phyloP scores from a whole-genome alignment of 1,140 invertebrate genomes.

The Atta cephalotes region DNA sequence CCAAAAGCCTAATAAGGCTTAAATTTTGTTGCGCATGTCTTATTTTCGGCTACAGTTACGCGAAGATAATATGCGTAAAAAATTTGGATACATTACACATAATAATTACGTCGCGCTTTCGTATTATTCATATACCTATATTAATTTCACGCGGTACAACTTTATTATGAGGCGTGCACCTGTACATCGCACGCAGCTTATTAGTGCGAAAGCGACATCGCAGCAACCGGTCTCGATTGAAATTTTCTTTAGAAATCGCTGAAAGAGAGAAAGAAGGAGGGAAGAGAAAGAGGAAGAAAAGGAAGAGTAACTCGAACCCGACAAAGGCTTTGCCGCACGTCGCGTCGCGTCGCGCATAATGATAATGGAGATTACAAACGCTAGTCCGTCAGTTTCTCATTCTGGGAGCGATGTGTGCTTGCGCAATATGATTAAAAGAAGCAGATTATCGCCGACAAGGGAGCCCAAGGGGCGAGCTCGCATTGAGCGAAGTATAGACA shows the following conservation, averaged over 20 bases:
- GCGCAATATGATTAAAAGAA: slow-evolving; percentile 67
- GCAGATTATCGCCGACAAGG: slow-evolving; percentile 58
- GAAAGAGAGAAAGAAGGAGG: slow-evolving; percentile 10
- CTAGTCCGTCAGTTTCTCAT: slow-evolving; percentile 58
- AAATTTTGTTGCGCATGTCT: neutral
- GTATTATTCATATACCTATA: slow-evolving; percentile 10
- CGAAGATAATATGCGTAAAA: neutral
- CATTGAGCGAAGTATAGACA: slow-evolving; percentile 53
- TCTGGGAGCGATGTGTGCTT: slow-evolving; percentile 51
- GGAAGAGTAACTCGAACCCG: neutral
- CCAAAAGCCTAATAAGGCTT: neutral
- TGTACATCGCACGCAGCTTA: slow-evolving; percentile 27
- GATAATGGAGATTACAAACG: slow-evolving; percentile 65
- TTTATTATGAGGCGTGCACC: slow-evolving; percentile 42
- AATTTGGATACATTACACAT: neutral
- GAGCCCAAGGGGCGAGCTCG: slow-evolving; percentile 14
- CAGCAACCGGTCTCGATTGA: slow-evolving; percentile 37
- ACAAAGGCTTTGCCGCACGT: slow-evolving; percentile 5
- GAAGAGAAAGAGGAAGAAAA: neutral
- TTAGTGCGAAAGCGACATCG: slow-evolving; percentile 40
- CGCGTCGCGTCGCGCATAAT: slow-evolving; percentile 38
- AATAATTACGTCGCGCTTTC: neutral
- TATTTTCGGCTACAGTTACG: neutral
- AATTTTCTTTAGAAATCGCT: slow-evolving; percentile 59
- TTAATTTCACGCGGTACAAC: slow-evolving; percentile 38